Evolutionary conservation across 2,797 vertebrate species (phyloP).

Genomic region (Lacerta agilis): DNA sequence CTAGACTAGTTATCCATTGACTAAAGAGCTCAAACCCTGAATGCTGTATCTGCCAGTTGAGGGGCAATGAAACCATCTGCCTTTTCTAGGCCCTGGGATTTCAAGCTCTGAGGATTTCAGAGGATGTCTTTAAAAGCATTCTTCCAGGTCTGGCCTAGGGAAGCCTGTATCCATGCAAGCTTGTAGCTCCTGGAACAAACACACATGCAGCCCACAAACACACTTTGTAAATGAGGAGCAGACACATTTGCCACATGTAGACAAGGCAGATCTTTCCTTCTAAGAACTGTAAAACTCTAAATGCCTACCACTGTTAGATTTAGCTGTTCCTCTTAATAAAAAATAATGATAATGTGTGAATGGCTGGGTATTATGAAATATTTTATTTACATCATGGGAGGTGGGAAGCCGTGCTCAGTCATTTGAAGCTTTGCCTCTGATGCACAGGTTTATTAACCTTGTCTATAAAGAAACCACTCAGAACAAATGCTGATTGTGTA

Average conservation of each 20-base stretch:
- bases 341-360: accelerated
- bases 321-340: background rate
- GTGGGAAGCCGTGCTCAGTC: background rate
- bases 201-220: background rate
- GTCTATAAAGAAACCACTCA: constrained; percentile 8
- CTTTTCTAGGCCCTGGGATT: too few species aligned
- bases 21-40: too few species aligned
- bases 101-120: background rate
- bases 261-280: background rate
- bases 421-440: constrained; percentile 27
- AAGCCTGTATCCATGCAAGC: background rate
- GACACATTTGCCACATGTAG: background rate
- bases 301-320: background rate
- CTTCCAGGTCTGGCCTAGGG: background rate
- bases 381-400: background rate
- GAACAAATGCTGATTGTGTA: constrained; percentile 7
- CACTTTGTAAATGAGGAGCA: background rate
- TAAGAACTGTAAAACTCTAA: background rate
- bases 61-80: too few species aligned
- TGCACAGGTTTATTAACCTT: constrained; percentile 9
- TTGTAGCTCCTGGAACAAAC: background rate
- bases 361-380: background rate
- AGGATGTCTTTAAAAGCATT: background rate
- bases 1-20: too few species aligned
- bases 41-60: too few species aligned